Percentiles rank a stretch among this genome's conserved stretches.
phyloP scores from a whole-genome alignment of 2,113 vertebrate species.

The Pelecanoides urinatrix region DNA sequence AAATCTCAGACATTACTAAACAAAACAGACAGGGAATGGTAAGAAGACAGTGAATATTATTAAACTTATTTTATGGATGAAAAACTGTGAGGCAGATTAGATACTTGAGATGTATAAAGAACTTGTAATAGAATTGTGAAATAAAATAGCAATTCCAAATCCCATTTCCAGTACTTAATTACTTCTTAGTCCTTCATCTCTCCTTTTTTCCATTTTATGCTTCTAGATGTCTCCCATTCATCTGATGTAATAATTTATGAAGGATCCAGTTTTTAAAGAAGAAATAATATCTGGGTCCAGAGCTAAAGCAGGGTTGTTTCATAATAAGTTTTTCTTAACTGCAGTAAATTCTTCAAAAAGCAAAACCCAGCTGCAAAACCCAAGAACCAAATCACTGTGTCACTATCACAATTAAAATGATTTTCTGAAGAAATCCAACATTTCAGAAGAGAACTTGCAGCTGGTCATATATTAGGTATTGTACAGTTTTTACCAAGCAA shows the following conservation, averaged over 20 bases:
- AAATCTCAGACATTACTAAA: not conserved
- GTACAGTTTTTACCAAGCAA: not conserved
- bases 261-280: not conserved
- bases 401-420: not conserved
- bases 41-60: not conserved
- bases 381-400: not conserved
- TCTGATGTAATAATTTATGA: constrained; percentile 4
- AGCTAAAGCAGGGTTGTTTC: not conserved
- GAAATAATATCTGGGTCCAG: not conserved
- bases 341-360: not conserved
- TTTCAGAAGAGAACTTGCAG: not conserved
- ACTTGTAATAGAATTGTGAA: constrained; percentile 1
- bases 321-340: not conserved
- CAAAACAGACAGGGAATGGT: not conserved
- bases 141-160: constrained; percentile 45
- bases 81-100: constrained; percentile 10
- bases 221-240: constrained; percentile 4
- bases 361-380: not conserved
- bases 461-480: not conserved
- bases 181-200: constrained; percentile 27
- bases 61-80: constrained; percentile 3
- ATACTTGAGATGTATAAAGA: constrained; percentile 14
- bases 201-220: not conserved
- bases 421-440: not conserved
- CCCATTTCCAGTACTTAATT: constrained; percentile 38